These are phyloP conservation scores for Oceanodroma leucorhoa DNA, from an alignment of 2,797 vertebrate species.

Conservation along the genomic window DNA sequence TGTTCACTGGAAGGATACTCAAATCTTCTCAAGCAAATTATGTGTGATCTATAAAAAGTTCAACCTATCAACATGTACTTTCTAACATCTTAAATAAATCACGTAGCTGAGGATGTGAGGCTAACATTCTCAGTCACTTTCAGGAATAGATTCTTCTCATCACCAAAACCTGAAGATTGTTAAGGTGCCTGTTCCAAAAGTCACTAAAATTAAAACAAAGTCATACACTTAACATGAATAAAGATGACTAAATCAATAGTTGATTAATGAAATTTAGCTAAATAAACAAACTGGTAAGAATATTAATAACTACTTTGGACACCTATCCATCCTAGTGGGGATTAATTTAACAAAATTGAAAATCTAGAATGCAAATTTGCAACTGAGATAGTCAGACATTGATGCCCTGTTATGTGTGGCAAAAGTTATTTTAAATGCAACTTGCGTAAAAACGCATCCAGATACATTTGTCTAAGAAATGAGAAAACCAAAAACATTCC, in stretches of 20 bases:
- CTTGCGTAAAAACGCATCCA: neutral
- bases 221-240: neutral
- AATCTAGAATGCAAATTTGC: neutral
- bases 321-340: neutral
- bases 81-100: neutral
- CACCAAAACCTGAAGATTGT: neutral
- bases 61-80: fast-evolving
- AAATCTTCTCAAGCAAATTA: neutral
- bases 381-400: too few relatives aligned
- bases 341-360: neutral
- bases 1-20: neutral
- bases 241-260: neutral
- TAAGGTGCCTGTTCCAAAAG: neutral
- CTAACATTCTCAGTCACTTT: neutral
- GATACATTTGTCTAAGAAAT: neutral
- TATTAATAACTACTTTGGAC: neutral
- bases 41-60: neutral
- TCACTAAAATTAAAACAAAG: neutral
- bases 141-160: neutral
- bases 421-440: neutral
- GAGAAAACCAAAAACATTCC: neutral
- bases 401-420: neutral
- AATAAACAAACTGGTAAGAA: neutral
- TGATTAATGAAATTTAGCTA: neutral
- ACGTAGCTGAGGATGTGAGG: neutral